phyloP scores from a whole-genome alignment of 2,113 vertebrate species.

The Nettapus auritus region DNA sequence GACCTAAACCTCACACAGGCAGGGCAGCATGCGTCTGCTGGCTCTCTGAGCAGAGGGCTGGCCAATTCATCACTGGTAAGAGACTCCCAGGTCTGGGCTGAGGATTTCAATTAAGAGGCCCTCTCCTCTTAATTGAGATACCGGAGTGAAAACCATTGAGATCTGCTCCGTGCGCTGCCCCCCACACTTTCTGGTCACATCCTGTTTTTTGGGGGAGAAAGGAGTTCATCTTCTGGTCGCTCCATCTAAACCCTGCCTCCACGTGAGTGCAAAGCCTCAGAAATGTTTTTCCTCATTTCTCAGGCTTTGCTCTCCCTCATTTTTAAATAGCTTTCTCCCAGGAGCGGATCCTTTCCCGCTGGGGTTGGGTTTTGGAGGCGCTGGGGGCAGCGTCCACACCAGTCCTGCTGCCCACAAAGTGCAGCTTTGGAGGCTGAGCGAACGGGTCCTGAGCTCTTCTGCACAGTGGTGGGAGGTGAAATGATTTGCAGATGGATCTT shows the following conservation, averaged over 20 bases:
- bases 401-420: background rate
- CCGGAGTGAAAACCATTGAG: fast-evolving
- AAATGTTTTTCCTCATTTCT: background rate
- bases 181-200: fast-evolving
- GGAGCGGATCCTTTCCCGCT: background rate
- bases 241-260: background rate
- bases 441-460: background rate
- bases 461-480: background rate
- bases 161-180: background rate
- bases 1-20: no score
- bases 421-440: background rate
- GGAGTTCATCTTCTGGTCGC: background rate
- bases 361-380: background rate
- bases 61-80: background rate
- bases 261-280: fast-evolving
- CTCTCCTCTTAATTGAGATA: fast-evolving
- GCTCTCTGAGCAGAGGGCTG: background rate
- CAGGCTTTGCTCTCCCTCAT: background rate
- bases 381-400: background rate
- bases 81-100: background rate
- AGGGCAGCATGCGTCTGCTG: no score
- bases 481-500: slow-evolving; percentile 59
- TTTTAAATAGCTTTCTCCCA: background rate
- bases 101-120: background rate
- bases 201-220: background rate